Percentiles rank a stretch among this genome's conserved stretches.
Conservation (phyloP, 2,113 vertebrate species). For the Tychaedon coryphoeus region DNA sequence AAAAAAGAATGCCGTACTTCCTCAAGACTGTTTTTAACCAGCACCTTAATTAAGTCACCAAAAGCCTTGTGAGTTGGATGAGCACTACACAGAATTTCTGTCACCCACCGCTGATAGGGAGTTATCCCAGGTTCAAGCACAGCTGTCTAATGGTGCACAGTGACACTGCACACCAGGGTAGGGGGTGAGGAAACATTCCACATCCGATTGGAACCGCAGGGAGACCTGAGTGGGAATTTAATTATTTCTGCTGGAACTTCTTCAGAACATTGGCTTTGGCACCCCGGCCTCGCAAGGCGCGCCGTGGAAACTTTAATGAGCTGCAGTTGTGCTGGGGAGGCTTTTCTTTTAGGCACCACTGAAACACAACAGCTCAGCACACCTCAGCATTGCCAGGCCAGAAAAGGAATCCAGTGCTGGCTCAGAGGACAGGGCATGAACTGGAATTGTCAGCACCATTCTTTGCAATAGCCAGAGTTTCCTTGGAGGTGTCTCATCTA, state of each 20-base stretch:
- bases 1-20: not conserved
- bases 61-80: not conserved
- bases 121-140: conserved; percentile 19
- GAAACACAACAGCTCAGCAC: not conserved
- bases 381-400: not conserved
- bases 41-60: not conserved
- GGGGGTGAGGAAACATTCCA: not conserved
- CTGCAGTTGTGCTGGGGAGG: not conserved
- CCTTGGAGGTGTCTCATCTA: not conserved
- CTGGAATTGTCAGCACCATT: not conserved
- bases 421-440: not conserved
- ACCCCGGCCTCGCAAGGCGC: not conserved
- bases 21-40: not conserved
- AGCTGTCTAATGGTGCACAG: conserved; percentile 46
- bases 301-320: not conserved
- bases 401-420: not conserved
- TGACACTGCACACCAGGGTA: conserved; percentile 17
- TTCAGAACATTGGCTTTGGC: conserved; percentile 44
- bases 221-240: conserved; percentile 20
- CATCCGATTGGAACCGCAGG: conserved; percentile 49
- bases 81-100: not conserved
- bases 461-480: not conserved
- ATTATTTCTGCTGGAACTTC: conserved; percentile 57
- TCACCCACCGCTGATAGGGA: not conserved
- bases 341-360: not conserved